phyloP scores from a whole-genome alignment of 2,113 vertebrate genomes.

The Plecturocebus donacophilus region DNA sequence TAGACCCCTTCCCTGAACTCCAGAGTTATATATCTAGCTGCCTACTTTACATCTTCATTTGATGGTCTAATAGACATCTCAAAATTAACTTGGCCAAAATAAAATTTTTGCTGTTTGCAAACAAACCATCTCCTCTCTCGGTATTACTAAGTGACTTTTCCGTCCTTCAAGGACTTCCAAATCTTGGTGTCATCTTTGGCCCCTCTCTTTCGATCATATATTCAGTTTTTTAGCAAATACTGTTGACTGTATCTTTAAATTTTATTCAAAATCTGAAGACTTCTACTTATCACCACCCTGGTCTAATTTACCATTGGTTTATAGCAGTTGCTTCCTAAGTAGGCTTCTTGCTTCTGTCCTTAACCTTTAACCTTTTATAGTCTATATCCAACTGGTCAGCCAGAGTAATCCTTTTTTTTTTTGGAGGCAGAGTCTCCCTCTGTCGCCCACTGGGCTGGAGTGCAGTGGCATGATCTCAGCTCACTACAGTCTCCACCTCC shows the following conservation, averaged over 20 bases:
- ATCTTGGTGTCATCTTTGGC: neutral
- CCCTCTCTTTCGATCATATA: neutral
- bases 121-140: neutral
- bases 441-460: too few species aligned
- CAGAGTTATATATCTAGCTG: neutral
- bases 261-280: slow-evolving; percentile 1
- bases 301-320: neutral
- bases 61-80: neutral
- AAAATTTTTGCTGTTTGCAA: slow-evolving; percentile 9
- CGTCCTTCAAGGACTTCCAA: neutral
- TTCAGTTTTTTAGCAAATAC: neutral
- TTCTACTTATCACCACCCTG: neutral
- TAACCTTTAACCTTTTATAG: neutral
- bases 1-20: neutral
- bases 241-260: neutral
- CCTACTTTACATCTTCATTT: neutral
- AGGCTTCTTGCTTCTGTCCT: neutral
- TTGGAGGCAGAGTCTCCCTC: too few species aligned
- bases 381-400: too few species aligned
- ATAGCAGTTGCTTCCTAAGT: neutral
- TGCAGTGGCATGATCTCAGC: too few species aligned
- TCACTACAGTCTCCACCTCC: too few species aligned
- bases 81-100: slow-evolving; percentile 28
- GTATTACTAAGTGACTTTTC: neutral
- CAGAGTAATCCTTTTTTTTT: neutral